Evolutionary conservation across 2,888 invertebrate species (phyloP), one percentile per base, ranked within the genome.

Genomic region (Cyrtodaria siliqua): DNA sequence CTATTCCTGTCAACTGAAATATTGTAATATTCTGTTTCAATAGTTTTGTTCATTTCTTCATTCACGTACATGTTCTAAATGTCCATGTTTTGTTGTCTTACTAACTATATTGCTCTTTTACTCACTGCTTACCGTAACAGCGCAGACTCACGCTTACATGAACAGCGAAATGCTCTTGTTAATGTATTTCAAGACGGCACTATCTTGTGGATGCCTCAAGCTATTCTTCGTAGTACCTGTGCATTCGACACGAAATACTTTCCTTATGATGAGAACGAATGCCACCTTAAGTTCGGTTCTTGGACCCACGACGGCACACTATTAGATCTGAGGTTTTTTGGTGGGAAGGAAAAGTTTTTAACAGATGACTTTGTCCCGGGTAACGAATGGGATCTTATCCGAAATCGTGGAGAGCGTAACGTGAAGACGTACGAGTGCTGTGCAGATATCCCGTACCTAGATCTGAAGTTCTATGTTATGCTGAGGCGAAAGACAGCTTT

Each of bases 231-330:
- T 60, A 91, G 91, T 70, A 91, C 92, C 23, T 93, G 93, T 80
- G 82, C 86, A 77, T 92, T 93, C 63, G 91, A 93, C 84, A 93
- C 92, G 33, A 87, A 84, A 33, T 91, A 90, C 82, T 93, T 93
- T 78, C 93, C 93, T 4, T 92, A 91, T 77, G 93, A 93, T 80
- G 85, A 89, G 52, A 93, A 92, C 68, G 81, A 74, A 27, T 93
- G 93, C 74, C 83, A 88, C 29, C 84, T 93, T 18, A 93, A 93
- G 82, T 93, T 93, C 75, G 92, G 92, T 29, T 92, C 91, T 3
- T 93, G 93, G 93, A 90, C 92, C 12, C 92, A 92, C 80, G 92
- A 92, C 74, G 92, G 92, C 40, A 88, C 84, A 62, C 89, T 91
- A 76, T 66, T 92, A 57, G 88, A 88, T 82, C 84, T 90, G 47